phyloP scores from a whole-genome alignment of 2,797 vertebrate genomes.

The Novumbra hubbsi region DNA sequence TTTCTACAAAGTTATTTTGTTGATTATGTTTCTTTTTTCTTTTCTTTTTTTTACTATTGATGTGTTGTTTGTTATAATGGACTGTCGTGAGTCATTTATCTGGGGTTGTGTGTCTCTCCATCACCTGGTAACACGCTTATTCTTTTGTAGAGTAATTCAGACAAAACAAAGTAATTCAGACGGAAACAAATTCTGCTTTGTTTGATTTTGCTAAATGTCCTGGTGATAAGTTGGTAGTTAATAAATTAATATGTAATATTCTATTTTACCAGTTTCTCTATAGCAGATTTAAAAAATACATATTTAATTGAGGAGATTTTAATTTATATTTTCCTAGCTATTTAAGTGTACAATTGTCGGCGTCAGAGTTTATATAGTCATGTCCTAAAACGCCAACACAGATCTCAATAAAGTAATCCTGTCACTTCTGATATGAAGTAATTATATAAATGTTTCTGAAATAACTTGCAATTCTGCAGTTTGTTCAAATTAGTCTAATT shows the following conservation, averaged over 20 bases:
- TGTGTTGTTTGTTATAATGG: not conserved
- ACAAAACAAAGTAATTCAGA: too few species aligned
- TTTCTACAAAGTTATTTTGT: not conserved
- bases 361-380: not conserved
- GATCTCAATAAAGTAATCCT: not conserved
- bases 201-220: not conserved
- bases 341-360: not conserved
- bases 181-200: too few species aligned
- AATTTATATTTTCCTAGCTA: conserved; percentile 6
- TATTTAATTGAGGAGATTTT: conserved; percentile 3
- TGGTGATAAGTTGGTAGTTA: not conserved
- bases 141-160: not conserved
- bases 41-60: not conserved
- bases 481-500: conserved; percentile 20
- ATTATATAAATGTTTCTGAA: not conserved
- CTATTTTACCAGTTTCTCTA: too few species aligned
- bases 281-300: not conserved
- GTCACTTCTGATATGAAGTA: not conserved
- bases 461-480: not conserved
- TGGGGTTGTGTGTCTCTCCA: not conserved
- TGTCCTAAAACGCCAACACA: not conserved
- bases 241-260: conserved; percentile 8
- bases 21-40: not conserved
- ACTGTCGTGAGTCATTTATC: not conserved
- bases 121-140: not conserved